phyloP scores from a whole-genome alignment of 2,113 vertebrate species.

The Solenodon paradoxus region DNA sequence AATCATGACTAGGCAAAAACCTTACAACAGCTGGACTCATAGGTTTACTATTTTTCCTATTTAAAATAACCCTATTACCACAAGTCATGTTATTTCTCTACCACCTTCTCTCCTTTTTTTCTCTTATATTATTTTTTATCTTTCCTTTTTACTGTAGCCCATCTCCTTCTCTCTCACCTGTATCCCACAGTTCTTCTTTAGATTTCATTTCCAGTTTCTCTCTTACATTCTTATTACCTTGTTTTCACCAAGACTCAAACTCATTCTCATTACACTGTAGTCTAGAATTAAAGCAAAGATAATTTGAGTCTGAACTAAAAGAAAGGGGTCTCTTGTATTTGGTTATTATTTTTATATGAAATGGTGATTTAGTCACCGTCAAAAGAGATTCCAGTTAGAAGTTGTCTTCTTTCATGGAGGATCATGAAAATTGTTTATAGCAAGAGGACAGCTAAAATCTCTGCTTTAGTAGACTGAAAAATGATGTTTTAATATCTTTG shows the following conservation, averaged over 20 bases:
- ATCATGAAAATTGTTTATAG: constrained; percentile 20
- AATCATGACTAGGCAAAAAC: neutral
- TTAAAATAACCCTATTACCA: neutral
- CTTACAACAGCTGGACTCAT: neutral
- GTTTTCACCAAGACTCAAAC: neutral
- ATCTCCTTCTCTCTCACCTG: neutral
- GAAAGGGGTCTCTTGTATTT: neutral
- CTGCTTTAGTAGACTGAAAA: neutral
- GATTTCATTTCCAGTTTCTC: neutral
- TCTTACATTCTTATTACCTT: neutral
- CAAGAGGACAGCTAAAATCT: neutral
- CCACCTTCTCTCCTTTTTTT: neutral
- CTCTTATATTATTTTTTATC: neutral
- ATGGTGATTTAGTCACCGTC: neutral
- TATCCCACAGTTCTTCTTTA: neutral
- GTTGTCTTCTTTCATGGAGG: neutral
- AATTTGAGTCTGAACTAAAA: neutral
- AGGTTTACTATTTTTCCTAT: neutral
- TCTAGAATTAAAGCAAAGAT: neutral
- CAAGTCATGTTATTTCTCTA: neutral
- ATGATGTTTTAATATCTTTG: neutral
- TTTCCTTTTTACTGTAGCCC: neutral
- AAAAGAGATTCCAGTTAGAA: neutral
- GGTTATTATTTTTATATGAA: neutral
- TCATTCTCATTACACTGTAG: neutral